phyloP scores from a whole-genome alignment of 2,797 vertebrate species.

The Pangasius krempfi region DNA sequence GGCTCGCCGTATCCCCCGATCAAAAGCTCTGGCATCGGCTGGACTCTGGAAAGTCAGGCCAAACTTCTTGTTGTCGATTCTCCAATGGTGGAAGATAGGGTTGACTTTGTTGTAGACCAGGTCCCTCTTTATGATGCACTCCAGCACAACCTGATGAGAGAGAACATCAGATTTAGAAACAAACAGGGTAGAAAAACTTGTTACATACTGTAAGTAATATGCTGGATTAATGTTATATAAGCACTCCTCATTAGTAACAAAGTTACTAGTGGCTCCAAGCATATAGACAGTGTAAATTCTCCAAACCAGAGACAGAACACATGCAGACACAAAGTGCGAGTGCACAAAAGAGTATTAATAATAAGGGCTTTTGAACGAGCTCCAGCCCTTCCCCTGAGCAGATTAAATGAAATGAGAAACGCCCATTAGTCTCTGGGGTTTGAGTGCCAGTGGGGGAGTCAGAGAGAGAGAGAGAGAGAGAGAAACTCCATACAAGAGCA shows the following conservation, averaged over 20 bases:
- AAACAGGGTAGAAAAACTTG: background rate
- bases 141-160: conserved; percentile 88
- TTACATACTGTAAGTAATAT: background rate
- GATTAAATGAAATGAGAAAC: conserved; percentile 79
- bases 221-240: background rate
- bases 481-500: background rate
- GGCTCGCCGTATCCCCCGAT: conserved; percentile 93
- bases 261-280: background rate
- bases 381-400: conserved; percentile 74
- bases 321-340: conserved; percentile 26
- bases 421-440: conserved; percentile 74
- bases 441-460: conserved; percentile 43
- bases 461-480: conserved; percentile 23
- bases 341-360: conserved; percentile 76
- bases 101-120: conserved; percentile 98
- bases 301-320: conserved; percentile 16
- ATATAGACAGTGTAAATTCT: background rate
- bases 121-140: conserved; percentile 93
- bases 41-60: conserved; percentile 99
- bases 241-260: background rate
- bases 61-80: conserved; percentile 97
- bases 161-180: background rate
- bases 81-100: conserved; percentile 99
- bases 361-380: conserved; percentile 73
- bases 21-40: conserved; percentile 94